Evolutionary conservation across 2,113 vertebrate species (phyloP).

Genomic region (Shinisaurus crocodilurus): DNA sequence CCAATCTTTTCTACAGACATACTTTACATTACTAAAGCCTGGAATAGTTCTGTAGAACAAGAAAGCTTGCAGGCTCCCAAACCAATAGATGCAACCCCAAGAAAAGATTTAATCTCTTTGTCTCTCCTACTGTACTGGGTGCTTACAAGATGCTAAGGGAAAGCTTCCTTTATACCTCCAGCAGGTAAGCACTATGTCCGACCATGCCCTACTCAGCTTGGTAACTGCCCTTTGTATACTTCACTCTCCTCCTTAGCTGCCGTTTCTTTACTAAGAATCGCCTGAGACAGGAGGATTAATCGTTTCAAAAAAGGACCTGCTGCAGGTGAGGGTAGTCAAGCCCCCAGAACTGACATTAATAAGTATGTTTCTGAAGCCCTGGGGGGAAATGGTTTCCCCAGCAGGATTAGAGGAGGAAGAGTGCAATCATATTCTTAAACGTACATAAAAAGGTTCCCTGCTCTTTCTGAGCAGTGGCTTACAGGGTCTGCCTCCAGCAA

Average conservation of each 20-base stretch:
- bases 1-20: neutral
- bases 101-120: neutral
- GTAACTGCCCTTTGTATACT: neutral
- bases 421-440: neutral
- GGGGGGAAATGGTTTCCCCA: neutral
- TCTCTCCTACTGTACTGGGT: neutral
- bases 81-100: neutral
- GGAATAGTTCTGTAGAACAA: neutral
- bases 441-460: neutral
- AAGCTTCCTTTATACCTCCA: neutral
- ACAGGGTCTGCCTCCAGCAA: neutral
- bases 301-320: too few species aligned
- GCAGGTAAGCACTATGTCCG: constrained; percentile 21
- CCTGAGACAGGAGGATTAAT: neutral
- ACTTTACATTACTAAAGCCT: too few species aligned
- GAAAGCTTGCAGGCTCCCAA: neutral
- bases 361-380: neutral
- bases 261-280: neutral
- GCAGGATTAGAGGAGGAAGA: rapidly evolving
- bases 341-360: neutral
- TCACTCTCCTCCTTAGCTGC: neutral
- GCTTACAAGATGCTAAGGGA: neutral
- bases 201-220: neutral
- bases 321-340: neutral
- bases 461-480: neutral